These are phyloP conservation scores for Anthopleura sola DNA, from an alignment of 64 coral and sea anemone species.

Conservation along the genomic window DNA sequence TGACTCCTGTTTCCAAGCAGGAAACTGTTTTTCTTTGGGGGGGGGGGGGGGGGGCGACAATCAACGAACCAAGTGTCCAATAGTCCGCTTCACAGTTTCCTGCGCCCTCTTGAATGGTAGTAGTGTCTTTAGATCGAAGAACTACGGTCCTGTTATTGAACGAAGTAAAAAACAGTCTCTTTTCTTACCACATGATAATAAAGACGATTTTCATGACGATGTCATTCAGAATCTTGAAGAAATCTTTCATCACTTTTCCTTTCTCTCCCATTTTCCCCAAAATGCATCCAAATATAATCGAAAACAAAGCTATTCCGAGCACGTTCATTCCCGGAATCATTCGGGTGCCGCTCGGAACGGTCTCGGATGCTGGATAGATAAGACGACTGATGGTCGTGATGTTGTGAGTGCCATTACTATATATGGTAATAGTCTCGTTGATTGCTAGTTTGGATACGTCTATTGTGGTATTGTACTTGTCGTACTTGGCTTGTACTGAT, in stretches of 20 bases:
- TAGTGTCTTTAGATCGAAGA: no score
- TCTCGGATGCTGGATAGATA: conserved; percentile 35
- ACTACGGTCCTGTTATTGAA: no score
- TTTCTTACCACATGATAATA: conserved; percentile 68
- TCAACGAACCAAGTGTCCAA: no score
- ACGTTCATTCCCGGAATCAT: conserved; percentile 44
- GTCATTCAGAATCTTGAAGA: conserved; percentile 63
- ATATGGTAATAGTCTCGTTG: conserved; percentile 31
- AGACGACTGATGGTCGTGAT: conserved; percentile 39
- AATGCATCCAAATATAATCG: conserved; percentile 53
- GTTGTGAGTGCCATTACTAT: conserved; percentile 27
- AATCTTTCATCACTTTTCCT: conserved; percentile 47
- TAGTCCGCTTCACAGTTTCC: no score
- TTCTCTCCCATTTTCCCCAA: conserved; percentile 66
- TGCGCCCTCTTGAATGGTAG: no score
- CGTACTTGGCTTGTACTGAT: conserved; percentile 38
- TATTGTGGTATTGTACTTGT: conserved; percentile 19
- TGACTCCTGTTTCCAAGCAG: no score
- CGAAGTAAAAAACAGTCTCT: no score
- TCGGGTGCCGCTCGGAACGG: conserved; percentile 21
- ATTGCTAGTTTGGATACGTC: conserved; percentile 16
- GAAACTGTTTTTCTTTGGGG: no score
- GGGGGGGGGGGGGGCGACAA: no score
- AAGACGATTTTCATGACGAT: conserved; percentile 73
- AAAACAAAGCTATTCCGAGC: conserved; percentile 50